Evolutionary conservation across 2,113 vertebrate genomes (phyloP), one percentile per base, ranked within the genome.

Genomic region (Macaca mulatta): DNA sequence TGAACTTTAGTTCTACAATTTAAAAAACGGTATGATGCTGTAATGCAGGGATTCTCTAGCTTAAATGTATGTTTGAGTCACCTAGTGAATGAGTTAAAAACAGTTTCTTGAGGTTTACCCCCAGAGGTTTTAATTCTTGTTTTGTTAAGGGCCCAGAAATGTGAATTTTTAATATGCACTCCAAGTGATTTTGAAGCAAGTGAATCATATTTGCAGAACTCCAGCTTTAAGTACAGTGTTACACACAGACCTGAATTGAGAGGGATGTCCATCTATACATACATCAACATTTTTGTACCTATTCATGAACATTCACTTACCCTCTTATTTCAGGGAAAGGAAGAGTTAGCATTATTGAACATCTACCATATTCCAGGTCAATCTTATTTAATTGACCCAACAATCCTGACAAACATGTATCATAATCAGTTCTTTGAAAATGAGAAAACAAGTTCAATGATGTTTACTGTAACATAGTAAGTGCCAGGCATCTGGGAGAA

Each of bases 121-220:
- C 13, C 70, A 92, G 78, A 86, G 43, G 20, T 89, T 85, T 96
- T 70, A 48, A 89, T 93, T 93, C 48, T 75, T 50, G 11, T 64
- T 94, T 97, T 61, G 20, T 61, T 55, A 88, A 72, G 5, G 8
- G 10, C 8, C 48, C 22, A 77, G 48, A 75, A 69, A 84, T 70
- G 6, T 55, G 17, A 16, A 32, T 75, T 81, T 92, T 93, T 70
- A 83, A 81, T 25, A 93, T 94, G 32, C 2, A 79, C 18, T 30
- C 11, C 59, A 45, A 88, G 23, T 90, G 14, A 82, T 57, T 83
- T 75, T 79, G 81, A 97, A 86, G 40, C 70, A 83, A 80, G 8
- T 52, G 61, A 79, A 57, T 64, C 45, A 72, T 9, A 27, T 88
- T 75, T 95, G 8, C 52, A 92, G 85, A 86, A 59, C 13, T 89